Percentiles rank a stretch among this genome's conserved stretches.
These are phyloP conservation scores for Eutolmus rufibarbis DNA, from an alignment of 2,888 invertebrate species.

Conservation along the genomic window DNA sequence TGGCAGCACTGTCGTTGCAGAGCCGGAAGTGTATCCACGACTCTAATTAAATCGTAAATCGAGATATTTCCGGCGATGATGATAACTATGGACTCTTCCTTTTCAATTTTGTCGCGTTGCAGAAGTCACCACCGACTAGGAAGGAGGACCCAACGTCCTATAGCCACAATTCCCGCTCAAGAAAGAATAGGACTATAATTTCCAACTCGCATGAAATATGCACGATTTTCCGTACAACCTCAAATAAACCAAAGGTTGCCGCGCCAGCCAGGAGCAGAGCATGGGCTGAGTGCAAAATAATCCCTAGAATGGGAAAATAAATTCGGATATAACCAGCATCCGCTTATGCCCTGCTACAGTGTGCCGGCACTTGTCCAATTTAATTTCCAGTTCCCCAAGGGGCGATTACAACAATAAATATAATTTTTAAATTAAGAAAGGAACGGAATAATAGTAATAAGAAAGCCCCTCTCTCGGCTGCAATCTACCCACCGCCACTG, in stretches of 20 bases:
- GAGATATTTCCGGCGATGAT: conserved; percentile 30
- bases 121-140: not conserved
- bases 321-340: conserved; percentile 38
- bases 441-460: conserved; percentile 23
- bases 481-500: not conserved
- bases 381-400: conserved; percentile 50
- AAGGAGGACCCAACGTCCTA: not conserved
- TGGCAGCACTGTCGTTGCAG: not conserved
- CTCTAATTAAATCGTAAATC: conserved; percentile 36
- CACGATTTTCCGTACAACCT: not conserved
- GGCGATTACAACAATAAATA: conserved; percentile 37
- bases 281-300: conserved; percentile 33
- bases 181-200: conserved; percentile 32
- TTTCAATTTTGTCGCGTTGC: conserved; percentile 34
- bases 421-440: conserved; percentile 38
- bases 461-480: not conserved
- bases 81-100: conserved; percentile 4
- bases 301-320: conserved; percentile 36
- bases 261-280: not conserved
- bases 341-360: conserved; percentile 23
- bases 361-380: conserved; percentile 50
- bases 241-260: conserved; percentile 19
- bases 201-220: conserved; percentile 19
- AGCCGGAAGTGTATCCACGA: not conserved
- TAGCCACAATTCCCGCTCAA: not conserved